These are phyloP conservation scores for Gopherus flavomarginatus DNA, from an alignment of 2,113 vertebrate genomes.

Conservation along the genomic window DNA sequence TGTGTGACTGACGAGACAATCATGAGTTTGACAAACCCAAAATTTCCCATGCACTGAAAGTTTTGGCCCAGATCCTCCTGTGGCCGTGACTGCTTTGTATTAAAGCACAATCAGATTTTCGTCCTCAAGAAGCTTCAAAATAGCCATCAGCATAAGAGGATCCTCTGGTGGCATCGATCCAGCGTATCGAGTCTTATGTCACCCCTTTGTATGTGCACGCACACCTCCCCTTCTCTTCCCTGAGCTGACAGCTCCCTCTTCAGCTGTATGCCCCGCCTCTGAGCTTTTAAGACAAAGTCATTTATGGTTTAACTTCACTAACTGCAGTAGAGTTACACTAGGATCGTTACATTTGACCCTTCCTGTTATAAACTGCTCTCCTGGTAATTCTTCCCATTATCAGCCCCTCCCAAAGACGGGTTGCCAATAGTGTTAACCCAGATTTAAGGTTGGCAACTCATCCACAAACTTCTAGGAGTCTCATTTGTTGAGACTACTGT, in stretches of 20 bases:
- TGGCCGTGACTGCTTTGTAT: background rate
- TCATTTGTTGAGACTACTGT: background rate
- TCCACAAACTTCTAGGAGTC: background rate
- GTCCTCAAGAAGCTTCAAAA: background rate
- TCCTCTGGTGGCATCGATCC: background rate
- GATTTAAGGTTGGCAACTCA: background rate
- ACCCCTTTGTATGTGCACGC: background rate
- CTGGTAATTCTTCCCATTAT: background rate
- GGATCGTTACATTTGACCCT: background rate
- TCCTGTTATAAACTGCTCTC: background rate
- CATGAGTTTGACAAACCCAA: background rate
- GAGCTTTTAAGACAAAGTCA: background rate
- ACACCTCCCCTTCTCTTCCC: background rate
- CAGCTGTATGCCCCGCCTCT: background rate
- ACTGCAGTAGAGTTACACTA: background rate
- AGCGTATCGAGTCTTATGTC: rapidly evolving
- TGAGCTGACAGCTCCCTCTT: background rate
- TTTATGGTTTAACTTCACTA: background rate
- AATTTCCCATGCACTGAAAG: background rate
- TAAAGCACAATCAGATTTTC: background rate
- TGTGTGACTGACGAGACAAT: slow-evolving; percentile 13
- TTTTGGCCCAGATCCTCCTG: background rate
- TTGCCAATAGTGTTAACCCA: background rate
- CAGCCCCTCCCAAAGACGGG: background rate
- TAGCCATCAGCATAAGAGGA: background rate